Base-by-base conservation (phyloP, 1,140 invertebrate genomes). In the Musca domestica region DNA sequence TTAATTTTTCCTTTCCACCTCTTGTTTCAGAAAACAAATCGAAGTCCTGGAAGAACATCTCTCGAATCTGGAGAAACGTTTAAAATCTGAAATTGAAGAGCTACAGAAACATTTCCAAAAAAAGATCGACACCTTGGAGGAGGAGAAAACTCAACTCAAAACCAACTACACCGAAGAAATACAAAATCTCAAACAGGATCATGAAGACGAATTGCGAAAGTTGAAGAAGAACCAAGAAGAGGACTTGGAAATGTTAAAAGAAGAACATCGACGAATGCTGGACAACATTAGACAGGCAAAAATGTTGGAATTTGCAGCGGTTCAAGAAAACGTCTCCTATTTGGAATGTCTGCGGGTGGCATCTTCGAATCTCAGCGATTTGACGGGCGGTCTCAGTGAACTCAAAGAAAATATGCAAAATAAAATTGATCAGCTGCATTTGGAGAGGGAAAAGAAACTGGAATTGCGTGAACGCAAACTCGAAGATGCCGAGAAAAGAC, bases 221-320 rank as follows among this genome's bases (percentile, higher is more conserved):
- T 58, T 84, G 12, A 77, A 81, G 9, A 79, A 80, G 27, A 79
- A 80, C 7, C 78, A 84, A 67, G 75, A 80, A 9, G 68, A 75
- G 19, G 76, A 82, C 34, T 64, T 85, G 15, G 77, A 81, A 17
- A 78, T 80, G 64, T 61, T 83, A 9, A 78, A 76, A 65, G 70
- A 76, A 12, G 82, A 84, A 52, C 78, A 83, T 69, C 69, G 73
- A 12, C 73, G 74, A 9, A 76, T 80, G 66, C 69, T 84, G 49
- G 83, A 85, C 17, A 81, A 82, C 54, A 75, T 86, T 15, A 77
- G 84, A 52, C 77, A 83, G 68, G 72, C 79, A 20, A 83, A 82
- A 67, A 63, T 78, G 66, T 48, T 78, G 2, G 84, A 86, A 71
- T 72, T 75, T 5, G 70, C 78, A 1, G 64, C 83, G 0, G 69